Base-by-base conservation (phyloP, 2,888 invertebrate genomes). In the Plusia festucae region DNA sequence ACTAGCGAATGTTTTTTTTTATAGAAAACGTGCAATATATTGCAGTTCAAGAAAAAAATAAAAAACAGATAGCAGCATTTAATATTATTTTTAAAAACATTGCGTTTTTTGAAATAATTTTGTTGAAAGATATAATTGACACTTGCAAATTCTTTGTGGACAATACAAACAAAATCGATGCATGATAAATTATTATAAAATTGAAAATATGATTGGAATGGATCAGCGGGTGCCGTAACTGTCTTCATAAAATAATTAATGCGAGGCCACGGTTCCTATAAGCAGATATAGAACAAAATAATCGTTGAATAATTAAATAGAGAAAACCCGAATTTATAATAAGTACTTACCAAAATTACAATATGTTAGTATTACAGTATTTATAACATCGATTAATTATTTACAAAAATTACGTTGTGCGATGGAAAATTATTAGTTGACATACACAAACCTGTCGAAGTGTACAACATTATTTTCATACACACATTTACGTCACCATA, bases 301-400 rank as follows among this genome's bases (percentile, higher is more conserved):
- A 75, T 70, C 62, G 49, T 68, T 24, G 49, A 72, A 74, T 73
- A 69, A 74, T 81, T 76, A 74, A 40, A 77, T 73, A 78, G 68
- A 73, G 74, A 70, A 76, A 85, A 85, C 84, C 83, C 84, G 81
- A 88, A 85, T 84, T 85, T 82, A 88, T 83, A 86, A 88, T 92
- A 92, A 93, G 91, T 92, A 93, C 92, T 90, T 90, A 91, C 84
- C 87, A 89, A 90, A 82, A 83, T 86, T 84, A 88, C 77, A 83
- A 78, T 76, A 83, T 83, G 83, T 87, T 88, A 87, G 85, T 89
- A 79, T 81, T 68, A 73, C 68, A 78, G 64, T 78, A 82, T 82
- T 79, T 78, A 84, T 76, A 84, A 86, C 84, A 85, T 83, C 83
- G 80, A 85, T 72, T 79, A 73, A 79, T 83, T 85, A 86, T 86